Percentiles rank a stretch among this genome's conserved stretches.
These are phyloP conservation scores for Erebia palarica DNA, from an alignment of 2,888 invertebrate species.

Conservation along the genomic window DNA sequence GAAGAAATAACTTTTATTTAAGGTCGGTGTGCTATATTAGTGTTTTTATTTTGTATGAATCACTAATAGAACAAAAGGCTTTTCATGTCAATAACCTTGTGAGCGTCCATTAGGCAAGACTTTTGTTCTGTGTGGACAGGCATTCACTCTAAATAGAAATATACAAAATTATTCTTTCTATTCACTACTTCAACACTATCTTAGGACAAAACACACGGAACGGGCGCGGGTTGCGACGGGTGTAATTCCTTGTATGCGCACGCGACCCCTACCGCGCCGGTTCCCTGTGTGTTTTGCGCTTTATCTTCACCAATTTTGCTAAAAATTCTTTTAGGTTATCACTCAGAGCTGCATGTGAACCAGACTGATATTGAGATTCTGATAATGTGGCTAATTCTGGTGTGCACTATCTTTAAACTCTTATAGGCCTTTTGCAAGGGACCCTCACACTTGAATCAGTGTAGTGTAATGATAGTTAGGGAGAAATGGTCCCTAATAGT, in stretches of 20 bases:
- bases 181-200: constrained; percentile 32
- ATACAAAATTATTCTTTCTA: constrained; percentile 41
- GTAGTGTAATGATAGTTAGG: too few species aligned
- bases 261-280: too few species aligned
- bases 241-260: too few species aligned
- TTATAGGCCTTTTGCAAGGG: too few species aligned
- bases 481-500: too few species aligned
- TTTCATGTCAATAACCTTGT: background rate
- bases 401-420: too few species aligned
- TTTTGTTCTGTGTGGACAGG: constrained; percentile 2
- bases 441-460: too few species aligned
- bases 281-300: too few species aligned
- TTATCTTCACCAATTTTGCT: constrained; percentile 38
- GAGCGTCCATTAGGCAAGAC: background rate
- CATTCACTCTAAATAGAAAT: constrained; percentile 20
- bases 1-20: constrained; percentile 43
- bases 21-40: constrained; percentile 28
- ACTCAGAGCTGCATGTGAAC: constrained; percentile 22
- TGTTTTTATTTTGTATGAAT: background rate
- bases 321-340: constrained; percentile 35
- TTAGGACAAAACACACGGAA: too few species aligned
- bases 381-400: background rate
- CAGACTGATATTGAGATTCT: constrained; percentile 45
- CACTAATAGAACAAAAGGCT: constrained; percentile 4
- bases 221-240: too few species aligned